These are phyloP conservation scores for Danio tinwini DNA, from an alignment of 2,797 vertebrate species.

Conservation along the genomic window DNA sequence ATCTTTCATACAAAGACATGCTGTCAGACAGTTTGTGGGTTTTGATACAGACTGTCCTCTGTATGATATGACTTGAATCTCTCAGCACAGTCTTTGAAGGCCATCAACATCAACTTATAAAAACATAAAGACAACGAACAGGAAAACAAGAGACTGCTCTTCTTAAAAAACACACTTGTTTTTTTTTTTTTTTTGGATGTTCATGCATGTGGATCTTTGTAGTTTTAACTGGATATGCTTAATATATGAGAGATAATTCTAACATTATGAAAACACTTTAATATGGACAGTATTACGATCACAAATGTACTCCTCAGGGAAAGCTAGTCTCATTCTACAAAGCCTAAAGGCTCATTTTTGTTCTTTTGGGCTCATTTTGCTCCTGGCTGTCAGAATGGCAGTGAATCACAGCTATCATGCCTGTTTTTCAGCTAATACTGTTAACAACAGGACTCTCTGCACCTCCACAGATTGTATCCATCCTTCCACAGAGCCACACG, in stretches of 20 bases:
- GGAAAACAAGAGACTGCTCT: not conserved
- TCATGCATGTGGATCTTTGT: not conserved
- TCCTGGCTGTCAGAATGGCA: not conserved
- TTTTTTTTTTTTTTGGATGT: conserved; percentile 8
- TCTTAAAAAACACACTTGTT: not conserved
- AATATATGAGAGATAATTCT: not conserved
- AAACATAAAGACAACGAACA: conserved; percentile 6
- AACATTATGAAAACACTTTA: conserved; percentile 7
- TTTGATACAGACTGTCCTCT: not conserved
- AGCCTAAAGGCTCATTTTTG: not conserved
- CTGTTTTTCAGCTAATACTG: conserved; percentile 12
- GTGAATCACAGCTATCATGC: conserved; percentile 18
- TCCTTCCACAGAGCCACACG: conserved; percentile 40
- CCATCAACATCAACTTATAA: not conserved
- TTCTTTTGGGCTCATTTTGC: not conserved
- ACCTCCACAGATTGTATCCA: conserved; percentile 23
- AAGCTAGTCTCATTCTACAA: not conserved
- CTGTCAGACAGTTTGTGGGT: not conserved
- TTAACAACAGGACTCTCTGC: conserved; percentile 22
- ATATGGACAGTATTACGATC: not conserved
- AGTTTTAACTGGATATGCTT: not conserved
- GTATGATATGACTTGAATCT: not conserved
- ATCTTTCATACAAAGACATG: not conserved
- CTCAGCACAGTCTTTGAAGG: conserved; percentile 1
- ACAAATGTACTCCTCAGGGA: not conserved